A percentile compares a stretch with the other conserved stretches of the same genome.
phyloP scores from a whole-genome alignment of 2,888 invertebrate species.

The Sphecodes monilicornis region DNA sequence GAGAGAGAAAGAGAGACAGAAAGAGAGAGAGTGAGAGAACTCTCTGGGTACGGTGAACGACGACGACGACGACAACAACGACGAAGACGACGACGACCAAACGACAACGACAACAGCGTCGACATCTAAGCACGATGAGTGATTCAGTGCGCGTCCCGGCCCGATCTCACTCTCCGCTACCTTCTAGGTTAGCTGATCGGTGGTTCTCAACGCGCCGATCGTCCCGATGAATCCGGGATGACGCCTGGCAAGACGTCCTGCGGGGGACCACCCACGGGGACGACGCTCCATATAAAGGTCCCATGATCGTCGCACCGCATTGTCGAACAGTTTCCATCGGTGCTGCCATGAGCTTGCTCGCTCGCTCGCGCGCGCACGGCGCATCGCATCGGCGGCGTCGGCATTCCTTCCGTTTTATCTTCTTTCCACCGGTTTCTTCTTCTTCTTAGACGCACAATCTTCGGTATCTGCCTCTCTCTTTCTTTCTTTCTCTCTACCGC shows the following conservation, averaged over 20 bases:
- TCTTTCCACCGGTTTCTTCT: constrained; percentile 68
- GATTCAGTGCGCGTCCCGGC: constrained; percentile 81
- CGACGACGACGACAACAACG: constrained; percentile 40
- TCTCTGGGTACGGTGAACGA: constrained; percentile 62
- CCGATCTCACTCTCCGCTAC: constrained; percentile 77
- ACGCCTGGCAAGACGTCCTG: constrained; percentile 77
- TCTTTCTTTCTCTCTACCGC: constrained; percentile 14
- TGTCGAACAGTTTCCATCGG: constrained; percentile 75
- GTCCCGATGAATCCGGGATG: constrained; percentile 71
- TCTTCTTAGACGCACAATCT: constrained; percentile 56
- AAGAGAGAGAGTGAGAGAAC: too few species aligned
- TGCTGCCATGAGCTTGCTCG: constrained; percentile 32
- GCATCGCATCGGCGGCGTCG: constrained; percentile 60
- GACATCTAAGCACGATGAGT: constrained; percentile 77
- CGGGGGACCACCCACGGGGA: constrained; percentile 83
- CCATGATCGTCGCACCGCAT: constrained; percentile 74
- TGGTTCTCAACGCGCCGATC: constrained; percentile 73
- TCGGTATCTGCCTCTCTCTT: constrained; percentile 28
- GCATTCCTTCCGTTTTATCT: constrained; percentile 75
- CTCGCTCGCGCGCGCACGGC: neutral
- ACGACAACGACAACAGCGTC: constrained; percentile 41
- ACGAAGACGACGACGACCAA: constrained; percentile 33
- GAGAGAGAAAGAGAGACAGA: too few species aligned
- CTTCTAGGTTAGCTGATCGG: constrained; percentile 70
- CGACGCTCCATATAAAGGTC: constrained; percentile 83